Base-by-base conservation (phyloP, 2,113 vertebrate genomes). In the Cyanoliseus patagonus region DNA sequence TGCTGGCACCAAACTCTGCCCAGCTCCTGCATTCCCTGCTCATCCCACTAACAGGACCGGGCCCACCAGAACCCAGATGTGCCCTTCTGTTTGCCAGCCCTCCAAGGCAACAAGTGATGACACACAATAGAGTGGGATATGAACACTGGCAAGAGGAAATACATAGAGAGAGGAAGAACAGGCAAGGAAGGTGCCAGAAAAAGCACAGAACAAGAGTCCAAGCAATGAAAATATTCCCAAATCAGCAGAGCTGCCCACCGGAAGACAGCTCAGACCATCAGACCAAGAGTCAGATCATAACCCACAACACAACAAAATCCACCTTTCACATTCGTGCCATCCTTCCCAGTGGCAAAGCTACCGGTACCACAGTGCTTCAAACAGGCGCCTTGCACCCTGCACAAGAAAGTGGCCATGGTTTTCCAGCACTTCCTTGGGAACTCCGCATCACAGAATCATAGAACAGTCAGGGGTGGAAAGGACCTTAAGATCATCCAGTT, bases 281-380 rank as follows among this genome's bases (percentile, higher is more conserved):
- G 31, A 61, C 6, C 30, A 33, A 39, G 27, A 1, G 0, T 11
- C 42, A 33, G 14, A 1, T 3, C 3, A 1, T 10, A 49, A 17
- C 23, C 22, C 24, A 15, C 44, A 44, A 44, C 44, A 6, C n/a
- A n/a, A 27, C 2, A 3, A 30, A 33, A 16, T 1, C n/a, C 31
- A 13, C 1, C 5, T 33, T 22, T 6, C 31, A 16, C 28, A 6
- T 13, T 42, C 0, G 2, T 1, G 1, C 33, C 7, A 18, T 1
- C 22, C 46, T 46, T 3, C 20, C 41, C 9, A 18, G 44, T 9
- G 7, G 19, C 27, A 12, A 61, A 18, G 4, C n/a, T 27, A 4
- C 10, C 9, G 6, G 76, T 1, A 8, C 47, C 1, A 3, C 42
- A 3, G 57, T 2, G 14, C 24, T 15, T 28, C 35, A 13, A 6